Percentiles rank a stretch among this genome's conserved stretches.
Evolutionary conservation across 2,113 vertebrate genomes (phyloP).

Genomic region (Micromys minutus): DNA sequence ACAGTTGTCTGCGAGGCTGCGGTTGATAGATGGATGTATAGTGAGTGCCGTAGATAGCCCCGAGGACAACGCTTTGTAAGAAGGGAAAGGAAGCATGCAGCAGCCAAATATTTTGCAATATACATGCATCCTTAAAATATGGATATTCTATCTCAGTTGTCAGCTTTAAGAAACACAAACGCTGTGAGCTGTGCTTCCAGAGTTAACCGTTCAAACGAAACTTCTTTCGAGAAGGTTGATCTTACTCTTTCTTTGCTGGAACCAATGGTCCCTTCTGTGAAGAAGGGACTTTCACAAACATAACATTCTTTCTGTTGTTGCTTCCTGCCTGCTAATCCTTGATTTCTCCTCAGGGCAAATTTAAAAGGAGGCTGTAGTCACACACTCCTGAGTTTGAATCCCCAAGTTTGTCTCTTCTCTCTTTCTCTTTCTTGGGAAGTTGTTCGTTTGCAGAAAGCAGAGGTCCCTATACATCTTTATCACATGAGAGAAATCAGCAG

Average conservation of each 20-base stretch:
- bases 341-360: background rate
- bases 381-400: background rate
- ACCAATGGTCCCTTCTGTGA: background rate
- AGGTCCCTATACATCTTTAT: background rate
- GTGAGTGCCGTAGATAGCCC: conserved; percentile 77
- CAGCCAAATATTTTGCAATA: conserved; percentile 84
- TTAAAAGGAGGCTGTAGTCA: background rate
- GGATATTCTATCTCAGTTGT: conserved; percentile 47
- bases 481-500: background rate
- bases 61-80: conserved; percentile 67
- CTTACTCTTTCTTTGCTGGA: background rate
- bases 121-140: conserved; percentile 73
- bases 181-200: background rate
- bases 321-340: background rate
- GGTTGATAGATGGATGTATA: conserved; percentile 79
- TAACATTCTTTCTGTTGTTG: background rate
- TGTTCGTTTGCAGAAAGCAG: background rate
- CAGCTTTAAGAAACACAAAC: conserved; percentile 39
- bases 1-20: conserved; percentile 74
- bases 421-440: background rate
- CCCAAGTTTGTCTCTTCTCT: background rate
- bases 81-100: conserved; percentile 75
- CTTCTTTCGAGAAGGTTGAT: background rate
- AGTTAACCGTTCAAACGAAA: conserved; percentile 25
- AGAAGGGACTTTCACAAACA: background rate